These are phyloP conservation scores for Hermaeophaga mercurialis DNA, from an alignment of 2,888 invertebrate species.

Conservation along the genomic window DNA sequence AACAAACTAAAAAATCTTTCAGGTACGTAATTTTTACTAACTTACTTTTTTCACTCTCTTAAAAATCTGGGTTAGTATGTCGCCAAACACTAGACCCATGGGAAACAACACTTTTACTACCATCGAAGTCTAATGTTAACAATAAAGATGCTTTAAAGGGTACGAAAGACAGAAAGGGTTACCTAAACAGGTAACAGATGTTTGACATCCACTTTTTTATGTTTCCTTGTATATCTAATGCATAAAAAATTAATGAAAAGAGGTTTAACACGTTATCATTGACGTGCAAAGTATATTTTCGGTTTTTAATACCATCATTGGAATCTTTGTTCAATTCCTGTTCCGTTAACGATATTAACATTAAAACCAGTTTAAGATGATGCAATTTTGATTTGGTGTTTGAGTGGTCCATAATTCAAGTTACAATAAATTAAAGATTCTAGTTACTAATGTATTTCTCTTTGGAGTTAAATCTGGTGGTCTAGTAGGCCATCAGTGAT, in stretches of 20 bases:
- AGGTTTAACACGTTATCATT: constrained; percentile 9
- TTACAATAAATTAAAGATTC: too few species aligned
- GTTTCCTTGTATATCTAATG: constrained; percentile 7
- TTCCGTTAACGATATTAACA: too few species aligned
- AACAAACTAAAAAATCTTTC: too few species aligned
- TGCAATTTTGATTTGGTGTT: too few species aligned
- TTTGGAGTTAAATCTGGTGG: too few species aligned
- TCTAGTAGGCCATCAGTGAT: too few species aligned
- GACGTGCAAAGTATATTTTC: constrained; percentile 4
- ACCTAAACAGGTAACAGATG: constrained; percentile 24
- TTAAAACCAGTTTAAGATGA: too few species aligned
- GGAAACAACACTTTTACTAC: constrained; percentile 2
- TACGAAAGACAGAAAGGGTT: constrained; percentile 13
- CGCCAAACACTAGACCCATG: neutral
- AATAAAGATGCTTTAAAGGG: constrained; percentile 13
- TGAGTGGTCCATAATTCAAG: too few species aligned
- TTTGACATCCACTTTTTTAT: constrained; percentile 13
- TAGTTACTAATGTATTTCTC: too few species aligned
- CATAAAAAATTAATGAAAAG: constrained; percentile 21
- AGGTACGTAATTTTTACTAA: too few species aligned
- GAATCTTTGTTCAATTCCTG: too few species aligned
- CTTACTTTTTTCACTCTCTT: neutral
- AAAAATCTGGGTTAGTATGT: constrained; percentile 18
- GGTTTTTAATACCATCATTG: too few species aligned
- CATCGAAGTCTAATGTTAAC: constrained; percentile 10